Percentiles rank a stretch among this genome's conserved stretches.
Evolutionary conservation across 2,113 vertebrate genomes (phyloP).

Genomic region (Pseudorasbora parva): DNA sequence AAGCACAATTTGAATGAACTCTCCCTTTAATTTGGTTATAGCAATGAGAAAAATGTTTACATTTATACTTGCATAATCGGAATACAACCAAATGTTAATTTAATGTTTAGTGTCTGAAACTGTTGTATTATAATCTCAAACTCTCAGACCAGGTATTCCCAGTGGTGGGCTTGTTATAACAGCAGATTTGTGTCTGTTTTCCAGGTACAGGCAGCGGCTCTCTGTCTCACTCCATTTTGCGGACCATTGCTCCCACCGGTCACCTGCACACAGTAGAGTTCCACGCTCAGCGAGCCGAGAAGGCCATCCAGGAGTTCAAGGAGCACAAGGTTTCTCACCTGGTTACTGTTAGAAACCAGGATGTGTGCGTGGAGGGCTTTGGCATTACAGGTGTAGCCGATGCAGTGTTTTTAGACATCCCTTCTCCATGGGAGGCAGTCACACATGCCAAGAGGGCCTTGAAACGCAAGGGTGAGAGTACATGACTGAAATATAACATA

Average conservation of each 20-base stretch:
- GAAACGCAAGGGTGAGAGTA: slow-evolving; percentile 84
- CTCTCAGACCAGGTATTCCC: not conserved
- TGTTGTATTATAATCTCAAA: not conserved
- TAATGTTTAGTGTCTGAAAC: no score
- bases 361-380: slow-evolving; percentile 93
- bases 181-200: slow-evolving; percentile 41
- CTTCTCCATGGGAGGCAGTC: slow-evolving; percentile 95
- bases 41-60: no score
- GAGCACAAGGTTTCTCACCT: slow-evolving; percentile 88
- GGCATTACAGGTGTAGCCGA: slow-evolving; percentile 86
- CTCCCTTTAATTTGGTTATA: no score
- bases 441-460: slow-evolving; percentile 86
- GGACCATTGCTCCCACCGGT: slow-evolving; percentile 90
- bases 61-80: no score
- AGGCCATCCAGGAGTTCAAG: slow-evolving; percentile 86
- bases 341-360: slow-evolving; percentile 92
- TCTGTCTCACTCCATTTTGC: slow-evolving; percentile 92
- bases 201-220: slow-evolving; percentile 95
- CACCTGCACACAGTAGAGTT: slow-evolving; percentile 97
- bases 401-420: slow-evolving; percentile 95
- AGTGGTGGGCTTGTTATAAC: slow-evolving; percentile 16
- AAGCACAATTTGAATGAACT: not conserved
- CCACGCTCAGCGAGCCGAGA: slow-evolving; percentile 91
- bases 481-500: slow-evolving; percentile 10
- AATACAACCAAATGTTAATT: no score